phyloP scores from a whole-genome alignment of 2,113 vertebrate species.

The Panthera leo region DNA sequence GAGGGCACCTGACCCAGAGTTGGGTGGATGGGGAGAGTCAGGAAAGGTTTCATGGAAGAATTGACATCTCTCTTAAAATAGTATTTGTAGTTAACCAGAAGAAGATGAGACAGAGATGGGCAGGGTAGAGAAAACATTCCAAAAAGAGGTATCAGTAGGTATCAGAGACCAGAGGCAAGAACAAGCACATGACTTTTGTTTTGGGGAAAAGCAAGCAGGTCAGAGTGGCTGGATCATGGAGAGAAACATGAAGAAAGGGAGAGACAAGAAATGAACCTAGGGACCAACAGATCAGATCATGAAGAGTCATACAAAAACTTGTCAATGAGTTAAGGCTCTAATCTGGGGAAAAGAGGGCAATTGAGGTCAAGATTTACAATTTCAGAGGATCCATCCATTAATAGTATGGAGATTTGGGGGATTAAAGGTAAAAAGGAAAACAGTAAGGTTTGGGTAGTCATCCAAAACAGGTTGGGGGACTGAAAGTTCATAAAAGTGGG shows the following conservation, averaged over 20 bases:
- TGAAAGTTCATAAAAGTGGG: neutral
- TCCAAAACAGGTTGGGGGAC: neutral
- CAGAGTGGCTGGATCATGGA: neutral
- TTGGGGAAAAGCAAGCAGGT: neutral
- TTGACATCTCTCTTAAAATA: slow-evolving; percentile 34
- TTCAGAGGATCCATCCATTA: neutral
- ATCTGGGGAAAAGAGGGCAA: neutral
- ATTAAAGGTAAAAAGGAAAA: neutral
- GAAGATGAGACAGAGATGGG: neutral
- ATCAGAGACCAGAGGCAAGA: neutral
- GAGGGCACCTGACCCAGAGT: neutral
- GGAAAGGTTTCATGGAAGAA: neutral
- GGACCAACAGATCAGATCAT: neutral
- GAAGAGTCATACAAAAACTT: neutral
- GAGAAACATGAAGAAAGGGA: neutral
- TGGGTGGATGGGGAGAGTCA: neutral
- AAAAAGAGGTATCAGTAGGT: neutral
- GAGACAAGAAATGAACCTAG: neutral
- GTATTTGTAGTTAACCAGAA: neutral
- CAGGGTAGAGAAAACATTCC: neutral
- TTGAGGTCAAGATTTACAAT: neutral
- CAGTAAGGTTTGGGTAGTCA: neutral
- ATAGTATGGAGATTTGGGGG: neutral
- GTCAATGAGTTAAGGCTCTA: neutral
- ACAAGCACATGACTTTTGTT: neutral